Evolutionary conservation across 1,140 invertebrate genomes (phyloP), one percentile per base, ranked within the genome.

Genomic region (Drosophila elegans): DNA sequence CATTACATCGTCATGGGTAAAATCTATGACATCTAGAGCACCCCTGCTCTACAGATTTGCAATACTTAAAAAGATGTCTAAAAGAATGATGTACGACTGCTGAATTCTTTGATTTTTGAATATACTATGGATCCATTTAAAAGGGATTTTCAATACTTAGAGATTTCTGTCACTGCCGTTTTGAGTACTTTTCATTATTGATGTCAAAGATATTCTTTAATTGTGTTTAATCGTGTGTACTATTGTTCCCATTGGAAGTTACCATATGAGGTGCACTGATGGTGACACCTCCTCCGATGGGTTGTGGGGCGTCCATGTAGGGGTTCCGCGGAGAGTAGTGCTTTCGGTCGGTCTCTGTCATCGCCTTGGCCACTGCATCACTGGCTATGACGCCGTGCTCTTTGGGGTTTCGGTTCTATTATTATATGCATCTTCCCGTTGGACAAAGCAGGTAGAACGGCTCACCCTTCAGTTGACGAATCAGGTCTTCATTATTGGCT

Each of bases 221-320:
- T 21, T 21, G 16, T 21, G 16, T n/a, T n/a, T n/a, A n/a, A n/a
- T n/a, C n/a, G n/a, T 21, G 16, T 21, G 16, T 21, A 21, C 16
- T 21, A 21, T 21, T 21, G 16, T 21, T 21, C 16, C 1, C 29
- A 5, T 32, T 29, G 13, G 5, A 45, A 46, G 6, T 64, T 94
- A 98, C 97, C 98, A 99, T 99, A 93, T 99, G 98, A 49, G 98
- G 98, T 59, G 98, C 98, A 94, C 97, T 98, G 57, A 99, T 99
- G 1, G 98, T 99, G 3, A 98, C 98, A 42, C 96, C 96, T 92
- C 94, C 97, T 42, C 97, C 97, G 85, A 98, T 98, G 38, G 95
- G 94, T 93, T 98, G 98, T 0, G 98, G 98, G 38, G 97, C 94
- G 93, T 99, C 98, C 86, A 96, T 94, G 85, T 99, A 99, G 2